phyloP scores from a whole-genome alignment of 2,888 invertebrate genomes.

The Phortica okadai region DNA sequence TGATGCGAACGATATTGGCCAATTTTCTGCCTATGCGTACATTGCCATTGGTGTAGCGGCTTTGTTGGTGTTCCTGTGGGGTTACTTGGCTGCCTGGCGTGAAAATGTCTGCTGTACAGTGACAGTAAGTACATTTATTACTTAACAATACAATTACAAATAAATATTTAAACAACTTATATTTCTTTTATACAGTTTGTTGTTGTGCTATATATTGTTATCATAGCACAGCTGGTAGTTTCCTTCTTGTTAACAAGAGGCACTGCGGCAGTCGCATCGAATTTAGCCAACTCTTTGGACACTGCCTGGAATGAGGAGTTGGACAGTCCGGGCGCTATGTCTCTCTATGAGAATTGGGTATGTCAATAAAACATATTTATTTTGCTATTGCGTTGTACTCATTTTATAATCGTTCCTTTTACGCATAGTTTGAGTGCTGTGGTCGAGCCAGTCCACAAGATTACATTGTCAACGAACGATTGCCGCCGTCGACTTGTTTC shows the following conservation, averaged over 20 bases:
- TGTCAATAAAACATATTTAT: slow-evolving; percentile 24
- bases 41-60: slow-evolving; percentile 58
- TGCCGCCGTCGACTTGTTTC: slow-evolving; percentile 71
- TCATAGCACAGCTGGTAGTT: slow-evolving; percentile 56
- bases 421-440: slow-evolving; percentile 68
- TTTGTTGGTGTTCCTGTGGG: slow-evolving; percentile 86
- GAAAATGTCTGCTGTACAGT: slow-evolving; percentile 92
- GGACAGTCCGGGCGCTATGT: slow-evolving; percentile 67
- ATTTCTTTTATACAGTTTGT: slow-evolving; percentile 66
- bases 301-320: slow-evolving; percentile 77
- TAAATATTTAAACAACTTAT: slow-evolving; percentile 4
- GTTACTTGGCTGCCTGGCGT: slow-evolving; percentile 90
- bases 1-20: slow-evolving; percentile 55
- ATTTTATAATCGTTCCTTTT: background rate
- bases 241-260: slow-evolving; percentile 50
- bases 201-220: slow-evolving; percentile 58
- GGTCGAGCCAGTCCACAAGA: slow-evolving; percentile 72
- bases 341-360: slow-evolving; percentile 70
- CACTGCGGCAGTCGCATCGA: slow-evolving; percentile 51
- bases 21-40: slow-evolving; percentile 52
- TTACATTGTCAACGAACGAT: slow-evolving; percentile 66
- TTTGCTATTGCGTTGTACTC: background rate
- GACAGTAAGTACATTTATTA: slow-evolving; percentile 79
- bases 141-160: background rate
- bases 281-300: slow-evolving; percentile 65